phyloP scores from a whole-genome alignment of 2,888 invertebrate species.

The Marronus borbonicus region DNA sequence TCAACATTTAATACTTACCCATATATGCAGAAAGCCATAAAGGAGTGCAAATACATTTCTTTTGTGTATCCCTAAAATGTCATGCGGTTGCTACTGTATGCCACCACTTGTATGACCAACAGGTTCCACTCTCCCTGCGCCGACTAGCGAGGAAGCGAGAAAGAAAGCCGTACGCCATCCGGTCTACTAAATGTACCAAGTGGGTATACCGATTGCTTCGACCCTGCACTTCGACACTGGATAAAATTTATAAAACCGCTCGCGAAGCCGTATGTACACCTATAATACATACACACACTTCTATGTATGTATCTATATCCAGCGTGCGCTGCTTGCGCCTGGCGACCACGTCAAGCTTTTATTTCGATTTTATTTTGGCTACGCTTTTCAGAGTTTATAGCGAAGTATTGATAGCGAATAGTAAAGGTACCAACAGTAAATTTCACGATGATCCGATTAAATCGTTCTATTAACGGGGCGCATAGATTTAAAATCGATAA shows the following conservation, averaged over 20 bases:
- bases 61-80: conserved; percentile 54
- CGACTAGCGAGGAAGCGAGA: conserved; percentile 33
- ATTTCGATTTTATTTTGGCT: conserved; percentile 24
- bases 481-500: neutral
- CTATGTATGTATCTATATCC: no score
- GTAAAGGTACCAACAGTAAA: conserved; percentile 1
- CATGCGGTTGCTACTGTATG: conserved; percentile 52
- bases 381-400: conserved; percentile 9
- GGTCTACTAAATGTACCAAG: conserved; percentile 26
- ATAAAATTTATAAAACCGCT: conserved; percentile 52
- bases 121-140: conserved; percentile 48
- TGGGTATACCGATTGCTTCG: conserved; percentile 52
- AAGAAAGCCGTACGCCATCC: conserved; percentile 30
- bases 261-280: neutral
- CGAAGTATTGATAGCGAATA: neutral
- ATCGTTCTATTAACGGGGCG: neutral
- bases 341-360: conserved; percentile 18
- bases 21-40: conserved; percentile 43
- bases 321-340: conserved; percentile 6
- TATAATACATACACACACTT: neutral
- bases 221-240: conserved; percentile 53
- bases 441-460: neutral
- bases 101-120: conserved; percentile 52
- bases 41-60: conserved; percentile 50
- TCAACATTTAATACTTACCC: conserved; percentile 5